Evolutionary conservation across 2,797 vertebrate species (phyloP).

Genomic region (Mormyrus proboscirostris): DNA sequence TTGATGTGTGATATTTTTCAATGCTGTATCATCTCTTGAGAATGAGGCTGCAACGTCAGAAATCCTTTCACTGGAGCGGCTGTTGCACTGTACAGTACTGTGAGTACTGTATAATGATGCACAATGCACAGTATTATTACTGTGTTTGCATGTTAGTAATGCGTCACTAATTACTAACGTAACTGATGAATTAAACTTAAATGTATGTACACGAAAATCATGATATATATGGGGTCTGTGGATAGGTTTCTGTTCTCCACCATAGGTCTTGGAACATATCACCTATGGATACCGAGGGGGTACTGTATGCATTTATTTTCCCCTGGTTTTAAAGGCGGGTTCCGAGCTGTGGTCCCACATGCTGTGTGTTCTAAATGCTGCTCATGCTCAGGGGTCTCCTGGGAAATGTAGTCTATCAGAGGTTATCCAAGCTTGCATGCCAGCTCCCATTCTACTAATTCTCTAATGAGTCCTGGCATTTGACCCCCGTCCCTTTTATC

Average conservation of each 20-base stretch:
- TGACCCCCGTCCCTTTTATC: not conserved
- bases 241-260: not conserved
- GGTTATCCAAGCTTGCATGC: not conserved
- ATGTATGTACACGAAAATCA: not conserved
- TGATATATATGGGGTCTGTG: not conserved
- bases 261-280: not conserved
- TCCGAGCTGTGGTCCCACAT: not conserved
- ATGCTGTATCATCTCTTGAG: not conserved
- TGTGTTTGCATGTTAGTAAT: not conserved
- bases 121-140: not conserved
- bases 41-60: not conserved
- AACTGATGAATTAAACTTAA: not conserved
- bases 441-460: not conserved
- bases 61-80: not conserved
- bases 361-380: not conserved
- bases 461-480: not conserved
- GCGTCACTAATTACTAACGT: not conserved
- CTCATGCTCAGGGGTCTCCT: not conserved
- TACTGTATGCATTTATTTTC: not conserved
- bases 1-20: not conserved
- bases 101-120: not conserved
- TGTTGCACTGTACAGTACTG: not conserved
- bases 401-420: slow-evolving; percentile 13
- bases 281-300: not conserved
- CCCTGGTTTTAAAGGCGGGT: not conserved